Evolutionary conservation across 2,888 invertebrate genomes (phyloP).

Genomic region (Orchestes rusci): DNA sequence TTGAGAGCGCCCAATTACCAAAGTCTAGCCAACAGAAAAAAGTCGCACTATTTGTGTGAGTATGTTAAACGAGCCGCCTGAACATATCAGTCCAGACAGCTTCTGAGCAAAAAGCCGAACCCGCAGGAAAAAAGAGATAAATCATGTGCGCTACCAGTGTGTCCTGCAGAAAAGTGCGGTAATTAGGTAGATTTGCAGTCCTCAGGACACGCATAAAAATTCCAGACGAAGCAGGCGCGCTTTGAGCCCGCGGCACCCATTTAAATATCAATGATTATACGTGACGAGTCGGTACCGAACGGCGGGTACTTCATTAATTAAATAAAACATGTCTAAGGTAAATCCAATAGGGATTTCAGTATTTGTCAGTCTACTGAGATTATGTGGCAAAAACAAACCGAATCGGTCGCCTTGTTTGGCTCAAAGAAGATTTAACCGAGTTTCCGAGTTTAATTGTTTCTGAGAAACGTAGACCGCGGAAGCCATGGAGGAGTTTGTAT

Average conservation of each 20-base stretch:
- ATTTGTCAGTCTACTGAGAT: constrained; percentile 41
- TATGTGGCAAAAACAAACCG: constrained; percentile 40
- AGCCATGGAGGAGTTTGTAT: not conserved
- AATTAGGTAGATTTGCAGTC: constrained; percentile 23
- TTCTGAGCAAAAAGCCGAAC: not conserved
- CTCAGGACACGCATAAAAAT: constrained; percentile 25
- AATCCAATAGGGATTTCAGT: constrained; percentile 40
- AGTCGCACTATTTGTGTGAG: too few relatives aligned
- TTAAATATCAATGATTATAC: constrained; percentile 38
- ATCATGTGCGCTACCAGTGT: constrained; percentile 17
- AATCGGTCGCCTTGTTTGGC: constrained; percentile 35
- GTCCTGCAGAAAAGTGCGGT: constrained; percentile 13
- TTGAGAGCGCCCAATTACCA: too few relatives aligned
- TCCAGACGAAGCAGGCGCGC: constrained; percentile 27
- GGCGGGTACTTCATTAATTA: constrained; percentile 37
- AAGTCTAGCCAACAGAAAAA: too few relatives aligned
- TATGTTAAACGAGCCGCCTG: not conserved
- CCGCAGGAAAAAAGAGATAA: constrained; percentile 12
- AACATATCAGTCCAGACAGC: not conserved
- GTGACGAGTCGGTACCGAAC: constrained; percentile 35
- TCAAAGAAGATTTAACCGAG: constrained; percentile 27
- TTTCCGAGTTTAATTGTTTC: constrained; percentile 17
- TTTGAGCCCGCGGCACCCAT: constrained; percentile 30
- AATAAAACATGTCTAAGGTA: constrained; percentile 40
- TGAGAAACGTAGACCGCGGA: constrained; percentile 1